These are phyloP conservation scores for Tapirus terrestris DNA, from an alignment of 2,113 vertebrate genomes.

Conservation along the genomic window DNA sequence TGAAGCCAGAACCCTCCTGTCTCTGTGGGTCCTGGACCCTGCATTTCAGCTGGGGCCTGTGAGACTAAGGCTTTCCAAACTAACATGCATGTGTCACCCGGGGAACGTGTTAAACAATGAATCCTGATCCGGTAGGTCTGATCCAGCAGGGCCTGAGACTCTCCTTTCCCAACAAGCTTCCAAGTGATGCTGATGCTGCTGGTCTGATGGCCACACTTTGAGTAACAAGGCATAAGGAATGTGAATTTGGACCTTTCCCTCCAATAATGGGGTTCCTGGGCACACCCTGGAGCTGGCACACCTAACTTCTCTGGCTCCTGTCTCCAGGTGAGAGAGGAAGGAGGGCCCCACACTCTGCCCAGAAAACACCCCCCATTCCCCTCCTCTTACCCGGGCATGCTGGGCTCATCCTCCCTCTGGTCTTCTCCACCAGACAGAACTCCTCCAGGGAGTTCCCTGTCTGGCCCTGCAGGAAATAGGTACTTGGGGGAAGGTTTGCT, in stretches of 20 bases:
- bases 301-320: neutral
- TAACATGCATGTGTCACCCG: neutral
- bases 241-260: neutral
- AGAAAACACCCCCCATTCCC: neutral
- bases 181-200: neutral
- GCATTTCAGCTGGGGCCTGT: neutral
- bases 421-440: neutral
- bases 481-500: neutral
- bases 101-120: neutral
- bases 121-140: neutral
- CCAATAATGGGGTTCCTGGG: neutral
- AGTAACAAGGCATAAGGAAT: neutral
- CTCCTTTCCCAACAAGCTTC: neutral
- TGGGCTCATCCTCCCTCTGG: neutral
- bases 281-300: neutral
- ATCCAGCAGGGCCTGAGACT: neutral
- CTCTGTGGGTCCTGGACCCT: neutral
- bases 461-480: neutral
- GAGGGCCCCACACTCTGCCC: neutral
- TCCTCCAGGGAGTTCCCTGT: neutral
- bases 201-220: neutral
- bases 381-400: fast-evolving
- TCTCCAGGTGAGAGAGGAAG: neutral
- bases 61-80: neutral
- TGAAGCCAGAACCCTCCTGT: neutral